A percentile compares a stretch with the other conserved stretches of the same genome.
Evolutionary conservation across 2,797 vertebrate species (phyloP).

Genomic region (Emys orbicularis): DNA sequence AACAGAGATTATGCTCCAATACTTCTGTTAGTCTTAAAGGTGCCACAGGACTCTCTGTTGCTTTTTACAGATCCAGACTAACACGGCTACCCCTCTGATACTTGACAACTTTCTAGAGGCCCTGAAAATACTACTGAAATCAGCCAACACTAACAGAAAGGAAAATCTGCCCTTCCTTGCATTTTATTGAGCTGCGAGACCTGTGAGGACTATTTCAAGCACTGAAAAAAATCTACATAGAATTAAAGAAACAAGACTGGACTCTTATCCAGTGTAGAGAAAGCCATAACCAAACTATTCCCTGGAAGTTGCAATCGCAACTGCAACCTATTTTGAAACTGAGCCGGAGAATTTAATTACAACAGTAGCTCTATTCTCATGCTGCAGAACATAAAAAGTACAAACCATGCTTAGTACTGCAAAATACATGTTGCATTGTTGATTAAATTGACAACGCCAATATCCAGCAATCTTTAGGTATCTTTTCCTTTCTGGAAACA

Average conservation of each 20-base stretch:
- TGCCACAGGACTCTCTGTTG: no score
- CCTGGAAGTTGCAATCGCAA: background rate
- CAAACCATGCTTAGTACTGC: accelerated
- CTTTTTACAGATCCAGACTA: no score
- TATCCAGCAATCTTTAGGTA: accelerated
- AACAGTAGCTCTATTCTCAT: background rate
- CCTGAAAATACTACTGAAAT: background rate
- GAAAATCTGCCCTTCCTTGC: background rate
- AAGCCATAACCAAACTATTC: background rate
- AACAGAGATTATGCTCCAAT: no score
- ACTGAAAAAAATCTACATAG: background rate
- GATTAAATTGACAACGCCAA: background rate
- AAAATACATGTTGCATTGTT: accelerated
- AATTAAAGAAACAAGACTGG: background rate
- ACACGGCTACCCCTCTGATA: no score
- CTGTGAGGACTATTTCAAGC: background rate
- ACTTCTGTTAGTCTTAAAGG: no score
- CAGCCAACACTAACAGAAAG: background rate
- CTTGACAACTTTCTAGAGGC: background rate
- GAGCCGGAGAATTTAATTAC: background rate
- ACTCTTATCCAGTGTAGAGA: background rate
- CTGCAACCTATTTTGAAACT: background rate
- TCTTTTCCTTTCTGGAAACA: background rate
- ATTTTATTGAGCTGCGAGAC: background rate
- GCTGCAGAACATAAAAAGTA: background rate